Evolutionary conservation across 2,888 invertebrate genomes (phyloP).

Genomic region (Acleris holmiana): DNA sequence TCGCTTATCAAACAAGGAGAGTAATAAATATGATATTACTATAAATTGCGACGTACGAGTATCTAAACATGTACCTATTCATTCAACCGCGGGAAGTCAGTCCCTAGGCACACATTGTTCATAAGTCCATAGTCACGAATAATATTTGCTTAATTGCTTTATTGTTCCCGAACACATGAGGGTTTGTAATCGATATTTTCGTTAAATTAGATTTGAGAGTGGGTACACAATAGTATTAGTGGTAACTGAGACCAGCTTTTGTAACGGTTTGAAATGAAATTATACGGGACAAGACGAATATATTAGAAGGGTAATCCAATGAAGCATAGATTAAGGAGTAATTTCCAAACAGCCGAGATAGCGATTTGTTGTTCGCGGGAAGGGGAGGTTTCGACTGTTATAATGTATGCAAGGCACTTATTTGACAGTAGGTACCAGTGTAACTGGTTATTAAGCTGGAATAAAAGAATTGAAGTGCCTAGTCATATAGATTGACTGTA

Average conservation of each 20-base stretch:
- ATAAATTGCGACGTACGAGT: background rate
- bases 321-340: slow-evolving; percentile 27
- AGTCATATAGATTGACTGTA: too few species aligned
- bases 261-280: slow-evolving; percentile 21
- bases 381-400: background rate
- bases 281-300: slow-evolving; percentile 26
- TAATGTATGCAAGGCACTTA: too few species aligned
- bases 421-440: too few species aligned
- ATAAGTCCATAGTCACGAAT: slow-evolving; percentile 39
- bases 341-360: slow-evolving; percentile 27
- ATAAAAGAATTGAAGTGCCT: too few species aligned
- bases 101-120: slow-evolving; percentile 35
- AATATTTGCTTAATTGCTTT: slow-evolving; percentile 49
- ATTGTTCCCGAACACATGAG: slow-evolving; percentile 45
- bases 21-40: background rate
- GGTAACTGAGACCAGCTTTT: slow-evolving; percentile 24
- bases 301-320: slow-evolving; percentile 28
- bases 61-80: slow-evolving; percentile 6
- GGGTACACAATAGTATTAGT: slow-evolving; percentile 35
- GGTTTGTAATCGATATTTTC: slow-evolving; percentile 41
- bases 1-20: background rate
- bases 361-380: background rate
- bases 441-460: too few species aligned
- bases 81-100: slow-evolving; percentile 29
- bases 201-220: slow-evolving; percentile 39